Base-by-base conservation (phyloP, 2,888 invertebrate genomes). In the Melinopterus prodromus region DNA sequence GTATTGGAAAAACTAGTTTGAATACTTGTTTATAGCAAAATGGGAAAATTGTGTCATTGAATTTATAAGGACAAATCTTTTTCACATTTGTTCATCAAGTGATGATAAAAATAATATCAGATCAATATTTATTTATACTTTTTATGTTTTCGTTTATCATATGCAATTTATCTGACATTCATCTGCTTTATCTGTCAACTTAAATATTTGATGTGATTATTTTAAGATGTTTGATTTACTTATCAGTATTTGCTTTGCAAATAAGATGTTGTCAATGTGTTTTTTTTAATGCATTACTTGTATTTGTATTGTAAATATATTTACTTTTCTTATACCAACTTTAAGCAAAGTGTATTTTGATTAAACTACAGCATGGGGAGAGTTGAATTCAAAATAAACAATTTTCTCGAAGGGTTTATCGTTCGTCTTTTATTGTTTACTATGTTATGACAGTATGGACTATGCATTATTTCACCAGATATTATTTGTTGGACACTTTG, bases 81-180 rank as follows among this genome's bases (percentile, higher is more conserved):
- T 1, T 26, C 26, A 26, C 26, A 26, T 26, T 26, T 26, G 26
- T 26, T 26, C 26, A 26, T 26, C 26, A 3, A 26, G 26, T 26
- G 26, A 26, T 26, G 26, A 26, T 26, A 26, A 1, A 26, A 26
- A 26, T 26, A 26, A 26, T 26, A 26, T 26, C 26, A 26, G 26
- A 26, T 26, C 35, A 26, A 71, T 15, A 71, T 26, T 16, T 71
- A 71, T 71, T 71, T 26, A 15, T 35, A 26, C 16, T 53, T 76
- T 37, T 76, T 76, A 76, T 6, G 12, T 76, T 76, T 16, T 76
- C 38, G 15, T 53, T 53, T 53, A 53, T 53, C 12, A 53, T 53
- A 53, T 53, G 7, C 53, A 76, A 6, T 76, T 37, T 16, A 76
- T 37, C 38, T 7, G 7, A 15, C 0, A 0, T 26, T 16, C 7